phyloP scores from a whole-genome alignment of 2,797 vertebrate genomes.

The Neostethus bicornis region DNA sequence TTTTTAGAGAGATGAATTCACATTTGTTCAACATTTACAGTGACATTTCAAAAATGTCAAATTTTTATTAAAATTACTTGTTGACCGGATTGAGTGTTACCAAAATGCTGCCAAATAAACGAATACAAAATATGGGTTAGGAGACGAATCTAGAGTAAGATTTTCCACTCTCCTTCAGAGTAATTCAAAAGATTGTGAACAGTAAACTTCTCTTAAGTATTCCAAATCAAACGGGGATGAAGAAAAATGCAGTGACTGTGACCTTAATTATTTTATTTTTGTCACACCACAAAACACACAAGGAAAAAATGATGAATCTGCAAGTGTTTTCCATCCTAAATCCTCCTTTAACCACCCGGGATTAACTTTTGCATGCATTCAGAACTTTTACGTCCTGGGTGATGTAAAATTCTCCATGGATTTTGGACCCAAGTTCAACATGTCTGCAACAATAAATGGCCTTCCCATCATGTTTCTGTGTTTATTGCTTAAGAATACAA shows the following conservation, averaged over 20 bases:
- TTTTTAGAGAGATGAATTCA: slow-evolving; percentile 49
- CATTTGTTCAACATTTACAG: slow-evolving; percentile 67
- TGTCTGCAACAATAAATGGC: not conserved
- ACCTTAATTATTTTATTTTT: slow-evolving; percentile 31
- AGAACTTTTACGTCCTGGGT: slow-evolving; percentile 4
- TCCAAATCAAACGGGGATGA: slow-evolving; percentile 56
- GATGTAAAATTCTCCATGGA: not conserved
- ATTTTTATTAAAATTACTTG: slow-evolving; percentile 54
- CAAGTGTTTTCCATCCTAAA: slow-evolving; percentile 14
- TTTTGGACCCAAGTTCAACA: not conserved
- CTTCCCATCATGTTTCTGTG: not conserved
- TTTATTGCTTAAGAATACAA: not conserved
- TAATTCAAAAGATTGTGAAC: slow-evolving; percentile 52
- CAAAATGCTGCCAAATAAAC: slow-evolving; percentile 53
- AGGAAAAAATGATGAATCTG: slow-evolving; percentile 18
- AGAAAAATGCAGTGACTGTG: slow-evolving; percentile 27
- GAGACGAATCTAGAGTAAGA: slow-evolving; percentile 38
- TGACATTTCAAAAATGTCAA: slow-evolving; percentile 62
- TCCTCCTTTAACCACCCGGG: not conserved
- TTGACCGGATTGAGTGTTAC: slow-evolving; percentile 40
- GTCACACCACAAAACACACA: slow-evolving; percentile 5
- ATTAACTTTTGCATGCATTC: not conserved
- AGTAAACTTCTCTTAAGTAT: slow-evolving; percentile 53
- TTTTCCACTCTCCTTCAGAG: slow-evolving; percentile 40
- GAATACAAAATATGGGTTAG: slow-evolving; percentile 55